These are phyloP conservation scores for Lasioglossum zephyrum DNA, from an alignment of 2,888 invertebrate species.

Conservation along the genomic window DNA sequence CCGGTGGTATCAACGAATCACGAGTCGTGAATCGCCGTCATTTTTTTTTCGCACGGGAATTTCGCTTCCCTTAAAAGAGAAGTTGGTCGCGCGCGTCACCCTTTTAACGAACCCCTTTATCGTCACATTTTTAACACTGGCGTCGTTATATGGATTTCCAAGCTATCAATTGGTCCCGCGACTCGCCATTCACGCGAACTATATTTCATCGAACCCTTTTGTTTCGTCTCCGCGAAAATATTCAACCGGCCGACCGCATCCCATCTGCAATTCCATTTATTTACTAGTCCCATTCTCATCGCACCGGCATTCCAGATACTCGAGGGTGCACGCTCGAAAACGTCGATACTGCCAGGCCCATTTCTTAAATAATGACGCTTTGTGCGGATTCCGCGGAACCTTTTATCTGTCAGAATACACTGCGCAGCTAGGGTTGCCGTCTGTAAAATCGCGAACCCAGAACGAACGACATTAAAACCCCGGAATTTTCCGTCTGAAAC, in stretches of 20 bases:
- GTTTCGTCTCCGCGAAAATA: constrained; percentile 10
- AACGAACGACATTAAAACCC: too few relatives aligned
- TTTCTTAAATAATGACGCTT: constrained; percentile 19
- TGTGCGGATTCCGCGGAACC: background rate
- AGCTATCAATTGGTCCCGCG: background rate
- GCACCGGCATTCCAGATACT: background rate
- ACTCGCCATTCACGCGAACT: constrained; percentile 2
- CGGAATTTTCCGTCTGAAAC: too few relatives aligned
- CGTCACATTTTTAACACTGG: constrained; percentile 24
- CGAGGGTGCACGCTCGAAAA: background rate
- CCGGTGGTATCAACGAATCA: constrained; percentile 24
- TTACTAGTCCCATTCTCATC: background rate
- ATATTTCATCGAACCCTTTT: constrained; percentile 19
- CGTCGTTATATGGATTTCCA: background rate
- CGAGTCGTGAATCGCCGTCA: constrained; percentile 32
- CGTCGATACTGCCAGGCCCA: background rate
- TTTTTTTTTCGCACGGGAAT: constrained; percentile 4
- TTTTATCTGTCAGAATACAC: background rate
- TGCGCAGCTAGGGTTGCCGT: too few relatives aligned
- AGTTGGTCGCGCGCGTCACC: background rate
- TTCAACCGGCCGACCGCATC: constrained; percentile 13
- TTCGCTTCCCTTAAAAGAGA: constrained; percentile 9
- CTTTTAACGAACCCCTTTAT: constrained; percentile 11
- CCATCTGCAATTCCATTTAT: constrained; percentile 15
- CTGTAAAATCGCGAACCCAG: too few relatives aligned